These are phyloP conservation scores for Cliona cf. orientalis DNA, from an alignment of 37 sponge, comb jelly and placozoan genomes.

Conservation along the genomic window DNA sequence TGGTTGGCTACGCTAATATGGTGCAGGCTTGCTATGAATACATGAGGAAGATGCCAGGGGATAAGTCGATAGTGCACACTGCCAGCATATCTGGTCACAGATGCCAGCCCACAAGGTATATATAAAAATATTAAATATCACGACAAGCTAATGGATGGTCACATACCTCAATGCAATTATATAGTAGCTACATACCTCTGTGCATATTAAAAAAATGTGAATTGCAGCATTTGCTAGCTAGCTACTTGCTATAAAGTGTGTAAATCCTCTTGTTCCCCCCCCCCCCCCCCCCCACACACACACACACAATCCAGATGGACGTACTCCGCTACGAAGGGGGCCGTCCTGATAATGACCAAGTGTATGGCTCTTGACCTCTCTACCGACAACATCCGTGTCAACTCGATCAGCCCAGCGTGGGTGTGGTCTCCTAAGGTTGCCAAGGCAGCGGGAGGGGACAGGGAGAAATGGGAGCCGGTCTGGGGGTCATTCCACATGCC, in stretches of 20 bases:
- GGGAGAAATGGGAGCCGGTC: conserved; percentile 81
- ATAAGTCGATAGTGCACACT: conserved; percentile 65
- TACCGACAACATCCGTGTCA: conserved; percentile 72
- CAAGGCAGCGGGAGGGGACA: conserved; percentile 81
- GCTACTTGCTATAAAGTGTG: too few species aligned
- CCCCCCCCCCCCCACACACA: too few species aligned
- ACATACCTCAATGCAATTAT: too few species aligned
- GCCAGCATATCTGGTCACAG: conserved; percentile 77
- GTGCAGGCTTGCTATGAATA: conserved; percentile 67
- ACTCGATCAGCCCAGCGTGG: conserved; percentile 88
- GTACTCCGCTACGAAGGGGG: conserved; percentile 84
- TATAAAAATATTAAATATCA: too few species aligned
- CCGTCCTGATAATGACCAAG: conserved; percentile 71
- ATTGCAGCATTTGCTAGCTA: too few species aligned
- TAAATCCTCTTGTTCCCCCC: too few species aligned
- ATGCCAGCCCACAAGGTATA: conserved; percentile 74
- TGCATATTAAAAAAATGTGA: too few species aligned
- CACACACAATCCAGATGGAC: too few species aligned
- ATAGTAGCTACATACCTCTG: too few species aligned
- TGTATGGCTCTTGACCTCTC: conserved; percentile 89
- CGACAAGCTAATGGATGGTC: too few species aligned
- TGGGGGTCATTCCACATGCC: conserved; percentile 91
- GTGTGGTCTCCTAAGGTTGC: conserved; percentile 88
- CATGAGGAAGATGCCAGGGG: conserved; percentile 56
- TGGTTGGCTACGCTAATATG: conserved; percentile 89